Conservation (phyloP, 2,888 invertebrate species). For the Leptogaster cylindrica region DNA sequence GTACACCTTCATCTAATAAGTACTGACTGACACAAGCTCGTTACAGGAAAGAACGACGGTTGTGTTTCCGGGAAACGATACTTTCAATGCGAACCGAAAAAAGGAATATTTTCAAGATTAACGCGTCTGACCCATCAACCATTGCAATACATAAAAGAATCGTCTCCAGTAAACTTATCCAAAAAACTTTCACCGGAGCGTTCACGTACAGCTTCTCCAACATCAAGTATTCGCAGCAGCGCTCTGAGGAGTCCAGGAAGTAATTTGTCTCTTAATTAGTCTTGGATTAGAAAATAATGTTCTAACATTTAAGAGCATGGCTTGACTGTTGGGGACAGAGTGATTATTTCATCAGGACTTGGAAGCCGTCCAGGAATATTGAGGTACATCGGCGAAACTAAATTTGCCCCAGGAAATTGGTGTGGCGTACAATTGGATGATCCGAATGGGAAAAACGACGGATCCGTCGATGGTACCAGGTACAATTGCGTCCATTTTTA, state of each 20-base stretch:
- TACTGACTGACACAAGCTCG: not conserved
- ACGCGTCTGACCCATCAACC: slow-evolving; percentile 82
- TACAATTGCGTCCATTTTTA: slow-evolving; percentile 57
- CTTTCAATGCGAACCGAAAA: slow-evolving; percentile 90
- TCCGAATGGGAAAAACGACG: slow-evolving; percentile 94
- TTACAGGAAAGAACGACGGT: slow-evolving; percentile 93
- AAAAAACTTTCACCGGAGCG: slow-evolving; percentile 52
- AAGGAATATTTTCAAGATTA: slow-evolving; percentile 91
- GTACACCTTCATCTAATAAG: not conserved
- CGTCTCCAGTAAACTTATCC: too few relatives aligned
- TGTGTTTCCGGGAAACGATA: slow-evolving; percentile 90
- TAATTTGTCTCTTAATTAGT: slow-evolving; percentile 47
- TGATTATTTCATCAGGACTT: slow-evolving; percentile 85
- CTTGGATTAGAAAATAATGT: not conserved
- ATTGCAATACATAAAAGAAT: slow-evolving; percentile 66
- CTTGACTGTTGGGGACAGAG: slow-evolving; percentile 85
- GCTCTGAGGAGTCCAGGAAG: slow-evolving; percentile 57
- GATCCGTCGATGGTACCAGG: slow-evolving; percentile 90
- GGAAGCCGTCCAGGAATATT: slow-evolving; percentile 89
- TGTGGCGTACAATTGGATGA: slow-evolving; percentile 95
- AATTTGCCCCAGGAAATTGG: slow-evolving; percentile 94
- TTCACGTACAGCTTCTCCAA: slow-evolving; percentile 59
- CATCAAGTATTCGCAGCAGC: slow-evolving; percentile 58
- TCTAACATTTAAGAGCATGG: slow-evolving; percentile 62
- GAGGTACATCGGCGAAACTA: slow-evolving; percentile 83